phyloP scores from a whole-genome alignment of 2,113 vertebrate genomes.

The Deroptyus accipitrinus region DNA sequence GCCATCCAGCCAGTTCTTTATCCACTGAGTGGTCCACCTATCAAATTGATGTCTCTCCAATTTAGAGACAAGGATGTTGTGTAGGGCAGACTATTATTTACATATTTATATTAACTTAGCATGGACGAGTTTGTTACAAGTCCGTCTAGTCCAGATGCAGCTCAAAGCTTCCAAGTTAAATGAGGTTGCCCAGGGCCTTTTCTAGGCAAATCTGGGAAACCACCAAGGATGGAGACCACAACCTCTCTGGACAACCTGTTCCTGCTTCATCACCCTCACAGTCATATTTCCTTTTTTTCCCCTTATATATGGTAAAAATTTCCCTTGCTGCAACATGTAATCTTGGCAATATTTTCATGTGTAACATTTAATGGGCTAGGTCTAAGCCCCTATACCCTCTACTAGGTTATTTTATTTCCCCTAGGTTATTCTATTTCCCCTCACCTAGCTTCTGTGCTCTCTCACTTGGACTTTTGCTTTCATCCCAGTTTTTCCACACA shows the following conservation, averaged over 20 bases:
- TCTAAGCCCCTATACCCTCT: neutral
- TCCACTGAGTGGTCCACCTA: too few species aligned
- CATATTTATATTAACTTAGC: neutral
- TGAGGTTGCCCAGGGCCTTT: neutral
- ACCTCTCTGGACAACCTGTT: neutral
- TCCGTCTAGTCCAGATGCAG: neutral
- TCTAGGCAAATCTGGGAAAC: neutral
- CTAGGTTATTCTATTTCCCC: neutral
- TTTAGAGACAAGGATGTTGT: too few species aligned
- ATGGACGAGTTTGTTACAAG: neutral
- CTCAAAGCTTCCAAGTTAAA: neutral
- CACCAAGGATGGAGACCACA: neutral
- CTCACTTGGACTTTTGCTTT: neutral
- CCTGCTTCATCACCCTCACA: neutral
- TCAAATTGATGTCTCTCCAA: too few species aligned
- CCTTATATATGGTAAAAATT: neutral
- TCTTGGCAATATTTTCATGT: neutral
- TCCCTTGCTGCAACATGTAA: neutral
- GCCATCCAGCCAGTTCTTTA: too few species aligned
- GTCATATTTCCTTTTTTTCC: neutral
- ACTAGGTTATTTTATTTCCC: neutral
- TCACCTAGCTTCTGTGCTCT: neutral
- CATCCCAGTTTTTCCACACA: neutral
- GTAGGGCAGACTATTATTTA: neutral
- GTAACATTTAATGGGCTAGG: neutral